These are phyloP conservation scores for Acyrthosiphon pisum DNA, from an alignment of 1,140 invertebrate species.

Conservation along the genomic window DNA sequence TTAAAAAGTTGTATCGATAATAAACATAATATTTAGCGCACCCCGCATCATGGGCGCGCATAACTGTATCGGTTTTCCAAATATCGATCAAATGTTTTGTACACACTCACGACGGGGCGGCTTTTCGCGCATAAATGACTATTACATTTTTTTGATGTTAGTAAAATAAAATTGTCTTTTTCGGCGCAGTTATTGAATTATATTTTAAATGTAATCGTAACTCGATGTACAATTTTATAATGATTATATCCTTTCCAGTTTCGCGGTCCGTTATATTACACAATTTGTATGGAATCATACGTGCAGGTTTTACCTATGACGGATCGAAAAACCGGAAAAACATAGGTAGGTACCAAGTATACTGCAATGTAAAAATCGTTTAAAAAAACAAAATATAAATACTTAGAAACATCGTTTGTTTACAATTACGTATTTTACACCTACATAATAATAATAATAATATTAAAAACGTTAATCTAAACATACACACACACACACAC, in stretches of 20 bases:
- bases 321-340: neutral
- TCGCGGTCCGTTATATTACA: neutral
- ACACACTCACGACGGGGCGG: neutral
- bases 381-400: constrained; percentile 34
- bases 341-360: neutral
- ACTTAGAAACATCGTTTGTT: constrained; percentile 34
- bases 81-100: neutral
- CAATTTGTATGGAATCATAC: neutral
- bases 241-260: neutral
- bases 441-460: constrained; percentile 20
- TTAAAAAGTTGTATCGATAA: constrained; percentile 29
- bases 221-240: neutral
- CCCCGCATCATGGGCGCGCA: neutral
- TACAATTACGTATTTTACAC: neutral
- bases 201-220: neutral
- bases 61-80: neutral
- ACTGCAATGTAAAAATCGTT: constrained; percentile 25
- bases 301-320: neutral
- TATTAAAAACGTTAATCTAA: constrained; percentile 37
- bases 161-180: neutral
- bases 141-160: neutral
- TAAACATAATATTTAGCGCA: neutral
- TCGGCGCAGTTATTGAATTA: neutral
- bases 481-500: neutral
- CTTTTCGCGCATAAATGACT: neutral